Percentiles rank a stretch among this genome's conserved stretches.
Evolutionary conservation across 1,140 invertebrate species (phyloP).

Genomic region (Aphidius gifuensis): DNA sequence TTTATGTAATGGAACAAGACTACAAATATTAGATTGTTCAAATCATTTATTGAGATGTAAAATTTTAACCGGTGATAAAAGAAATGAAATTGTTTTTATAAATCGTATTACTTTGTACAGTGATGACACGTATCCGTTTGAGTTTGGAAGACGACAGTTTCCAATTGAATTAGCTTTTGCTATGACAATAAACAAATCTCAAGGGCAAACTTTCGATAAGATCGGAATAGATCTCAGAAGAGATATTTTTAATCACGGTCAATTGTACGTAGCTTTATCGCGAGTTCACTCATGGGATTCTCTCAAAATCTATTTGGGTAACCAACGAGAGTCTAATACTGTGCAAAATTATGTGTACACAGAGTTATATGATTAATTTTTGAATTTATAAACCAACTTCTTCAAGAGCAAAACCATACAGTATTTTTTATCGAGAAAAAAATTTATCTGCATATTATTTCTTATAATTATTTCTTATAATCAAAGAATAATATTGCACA

Average conservation of each 20-base stretch:
- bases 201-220: slow-evolving; percentile 32
- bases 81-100: slow-evolving; percentile 22
- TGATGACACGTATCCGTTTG: slow-evolving; percentile 20
- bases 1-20: slow-evolving; percentile 25
- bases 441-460: too few species aligned
- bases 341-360: background rate
- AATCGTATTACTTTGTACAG: slow-evolving; percentile 19
- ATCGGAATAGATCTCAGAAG: slow-evolving; percentile 41
- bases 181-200: slow-evolving; percentile 46
- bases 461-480: too few species aligned
- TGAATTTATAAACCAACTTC: too few species aligned
- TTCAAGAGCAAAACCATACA: too few species aligned
- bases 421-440: too few species aligned
- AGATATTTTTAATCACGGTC: slow-evolving; percentile 31
- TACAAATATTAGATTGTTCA: slow-evolving; percentile 23
- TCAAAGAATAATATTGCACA: too few species aligned
- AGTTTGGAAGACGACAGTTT: slow-evolving; percentile 30
- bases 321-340: background rate
- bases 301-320: slow-evolving; percentile 8
- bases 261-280: slow-evolving; percentile 38
- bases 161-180: slow-evolving; percentile 50
- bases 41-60: slow-evolving; percentile 22
- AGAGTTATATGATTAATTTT: background rate
- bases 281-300: slow-evolving; percentile 19
- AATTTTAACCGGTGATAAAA: slow-evolving; percentile 20